A percentile compares a stretch with the other conserved stretches of the same genome.
phyloP scores from a whole-genome alignment of 2,113 vertebrate genomes.

The Xiphophorus couchianus region DNA sequence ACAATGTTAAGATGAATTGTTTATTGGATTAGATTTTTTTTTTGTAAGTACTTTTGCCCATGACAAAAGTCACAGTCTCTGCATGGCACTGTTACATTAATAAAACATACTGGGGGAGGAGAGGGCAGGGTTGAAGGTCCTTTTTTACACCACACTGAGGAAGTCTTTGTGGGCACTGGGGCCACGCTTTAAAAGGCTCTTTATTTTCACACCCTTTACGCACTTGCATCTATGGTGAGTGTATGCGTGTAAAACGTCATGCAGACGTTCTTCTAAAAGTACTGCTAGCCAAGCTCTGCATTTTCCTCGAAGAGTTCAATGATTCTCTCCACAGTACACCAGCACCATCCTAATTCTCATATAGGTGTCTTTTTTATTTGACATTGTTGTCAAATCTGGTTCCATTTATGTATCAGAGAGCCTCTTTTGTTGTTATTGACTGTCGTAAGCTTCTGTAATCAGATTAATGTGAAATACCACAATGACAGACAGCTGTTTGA shows the following conservation, averaged over 20 bases:
- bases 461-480: conserved; percentile 69
- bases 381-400: conserved; percentile 73
- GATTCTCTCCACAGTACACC: conserved; percentile 11
- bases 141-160: too few species aligned
- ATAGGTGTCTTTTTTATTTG: conserved; percentile 57
- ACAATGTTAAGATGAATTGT: conserved; percentile 79
- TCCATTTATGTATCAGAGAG: conserved; percentile 75
- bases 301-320: conserved; percentile 31
- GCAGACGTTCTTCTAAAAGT: conserved; percentile 50
- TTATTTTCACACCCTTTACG: conserved; percentile 73
- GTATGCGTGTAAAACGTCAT: conserved; percentile 49
- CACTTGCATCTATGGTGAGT: too few species aligned
- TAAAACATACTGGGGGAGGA: conserved; percentile 80
- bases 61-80: conserved; percentile 70
- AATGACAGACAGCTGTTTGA: conserved; percentile 74
- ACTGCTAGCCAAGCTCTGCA: conserved; percentile 61
- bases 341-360: conserved; percentile 57
- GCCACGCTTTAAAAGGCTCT: conserved; percentile 69
- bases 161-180: too few species aligned
- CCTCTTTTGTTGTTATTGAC: conserved; percentile 57
- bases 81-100: conserved; percentile 84
- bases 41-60: conserved; percentile 78
- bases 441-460: conserved; percentile 72
- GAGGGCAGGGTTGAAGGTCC: conserved; percentile 25
- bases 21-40: neutral